A percentile compares a stretch with the other conserved stretches of the same genome.
phyloP scores from a whole-genome alignment of 2,888 invertebrate genomes.

The Diarsia mendica region DNA sequence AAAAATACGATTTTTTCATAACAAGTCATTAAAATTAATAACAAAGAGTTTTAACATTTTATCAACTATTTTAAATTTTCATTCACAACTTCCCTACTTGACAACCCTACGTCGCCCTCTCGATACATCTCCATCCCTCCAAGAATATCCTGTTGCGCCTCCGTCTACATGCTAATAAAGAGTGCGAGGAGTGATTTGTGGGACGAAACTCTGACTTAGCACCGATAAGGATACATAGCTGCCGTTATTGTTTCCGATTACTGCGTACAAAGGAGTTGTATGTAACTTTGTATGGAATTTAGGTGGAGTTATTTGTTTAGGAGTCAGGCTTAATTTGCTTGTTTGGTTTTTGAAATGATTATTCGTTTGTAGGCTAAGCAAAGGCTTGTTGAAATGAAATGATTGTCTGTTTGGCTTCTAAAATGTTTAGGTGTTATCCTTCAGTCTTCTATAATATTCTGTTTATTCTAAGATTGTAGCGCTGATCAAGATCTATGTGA shows the following conservation, averaged over 20 bases:
- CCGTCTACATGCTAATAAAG: conserved; percentile 87
- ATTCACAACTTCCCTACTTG: neutral
- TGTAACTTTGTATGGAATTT: conserved; percentile 38
- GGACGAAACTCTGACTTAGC: conserved; percentile 64
- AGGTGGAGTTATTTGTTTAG: conserved; percentile 21
- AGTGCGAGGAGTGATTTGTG: conserved; percentile 84
- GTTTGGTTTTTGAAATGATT: neutral
- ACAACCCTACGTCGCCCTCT: conserved; percentile 72
- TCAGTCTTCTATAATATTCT: neutral
- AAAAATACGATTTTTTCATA: no score
- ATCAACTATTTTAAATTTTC: no score
- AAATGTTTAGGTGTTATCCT: neutral
- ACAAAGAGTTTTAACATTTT: no score
- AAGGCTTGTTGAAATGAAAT: no score
- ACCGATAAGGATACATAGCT: conserved; percentile 57
- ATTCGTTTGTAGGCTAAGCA: neutral
- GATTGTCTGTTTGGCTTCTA: neutral
- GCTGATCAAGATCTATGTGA: neutral
- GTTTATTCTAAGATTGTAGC: neutral
- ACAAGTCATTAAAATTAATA: no score
- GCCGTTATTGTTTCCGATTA: conserved; percentile 66
- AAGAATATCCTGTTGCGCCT: conserved; percentile 88
- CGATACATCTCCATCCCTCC: conserved; percentile 84
- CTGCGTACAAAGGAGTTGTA: conserved; percentile 40
- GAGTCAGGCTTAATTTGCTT: neutral